Base-by-base conservation (phyloP, 2,888 invertebrate species). In the Nineta flava region DNA sequence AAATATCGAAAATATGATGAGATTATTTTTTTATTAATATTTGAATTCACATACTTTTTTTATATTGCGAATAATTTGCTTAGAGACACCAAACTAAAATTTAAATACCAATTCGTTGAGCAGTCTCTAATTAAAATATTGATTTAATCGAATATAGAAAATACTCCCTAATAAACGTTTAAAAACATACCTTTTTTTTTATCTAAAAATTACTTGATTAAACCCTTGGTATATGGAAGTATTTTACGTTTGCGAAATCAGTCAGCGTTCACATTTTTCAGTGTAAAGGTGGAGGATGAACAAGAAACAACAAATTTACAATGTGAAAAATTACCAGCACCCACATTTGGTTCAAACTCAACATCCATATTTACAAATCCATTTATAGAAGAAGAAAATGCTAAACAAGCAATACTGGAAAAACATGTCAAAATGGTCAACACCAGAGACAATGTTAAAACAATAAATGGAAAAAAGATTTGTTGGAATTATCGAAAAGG, bases 401-500 rank as follows among this genome's bases (percentile, higher is more conserved):
- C 87, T 2, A 88, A 92, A 64, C 81, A 83, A 51, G 87, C 88
- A 12, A 81, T 90, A 51, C 69, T 93, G 43, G 90, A 93, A 60
- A 87, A 87, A 60, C 93, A 93, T 65, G 92, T 93, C 0, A 91
- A 91, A 75, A 88, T 94, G 88, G 90, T 81, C 57, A 76, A 74
- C 63, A 75, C 76, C 54, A 79, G 79, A 63, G 79, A 79, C 55
- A 79, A 81, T 61, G 77, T 80, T n/a, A 77, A 79, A 58, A 79
- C 80, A 67, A 86, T 87, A 57, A 90, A 90, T 62, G 90, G 88
- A 0, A 86, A 83, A 60, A 87, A 85, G 63, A 84, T 93, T 53
- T 94, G 94, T 66, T 93, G 90, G 87, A 93, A 90, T 67, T 90
- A 91, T 63, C 74, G 88, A 35, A 91, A 90, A 63, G 92, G 93